Evolutionary conservation across 1,140 invertebrate species (phyloP), one percentile per base, ranked within the genome.

Genomic region (Triops longicaudatus): DNA sequence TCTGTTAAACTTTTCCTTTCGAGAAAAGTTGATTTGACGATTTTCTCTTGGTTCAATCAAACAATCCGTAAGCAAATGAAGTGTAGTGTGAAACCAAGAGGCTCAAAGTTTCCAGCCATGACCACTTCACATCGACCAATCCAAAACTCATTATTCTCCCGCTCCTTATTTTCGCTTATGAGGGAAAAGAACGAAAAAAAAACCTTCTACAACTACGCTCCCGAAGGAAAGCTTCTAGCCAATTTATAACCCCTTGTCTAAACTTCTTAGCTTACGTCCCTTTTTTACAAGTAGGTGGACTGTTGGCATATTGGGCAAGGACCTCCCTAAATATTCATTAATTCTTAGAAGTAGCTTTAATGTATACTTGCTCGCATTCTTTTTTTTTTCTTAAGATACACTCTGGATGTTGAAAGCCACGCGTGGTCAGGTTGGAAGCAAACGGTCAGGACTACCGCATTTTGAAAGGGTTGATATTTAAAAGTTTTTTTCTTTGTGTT

Each of bases 111-210:
- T 63, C 50, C 50, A 63, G 50, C 50, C 50, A 63, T 63, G 50
- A 63, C 50, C 50, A 63, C 50, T 63, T 63, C 50, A 63, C 50
- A 63, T 63, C 50, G 50, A 63, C 50, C 50, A 63, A 63, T 63
- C n/a, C n/a, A 63, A 44, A 63, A 63, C 50, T 63, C 14, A 63
- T 63, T 63, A 63, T 17, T 63, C 9, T 22, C 50, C 4, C 50
- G 17, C 50, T 6, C 2, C 22, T 63, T 17, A n/a, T 63, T 63
- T 63, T n/a, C 50, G 50, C 50, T 63, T 63, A 14, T 17, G 22
- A 22, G 14, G 50, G n/a, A 63, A 63, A 63, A 63, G 31, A 37
- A 37, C 31, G 31, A 37, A n/a, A 6, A 63, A 22, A 22, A 63
- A 63, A n/a, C 22, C 22, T 63, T 63, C 22, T 63, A n/a, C 22